Base-by-base conservation (phyloP, 2,113 vertebrate genomes). In the Oryzias woworae region DNA sequence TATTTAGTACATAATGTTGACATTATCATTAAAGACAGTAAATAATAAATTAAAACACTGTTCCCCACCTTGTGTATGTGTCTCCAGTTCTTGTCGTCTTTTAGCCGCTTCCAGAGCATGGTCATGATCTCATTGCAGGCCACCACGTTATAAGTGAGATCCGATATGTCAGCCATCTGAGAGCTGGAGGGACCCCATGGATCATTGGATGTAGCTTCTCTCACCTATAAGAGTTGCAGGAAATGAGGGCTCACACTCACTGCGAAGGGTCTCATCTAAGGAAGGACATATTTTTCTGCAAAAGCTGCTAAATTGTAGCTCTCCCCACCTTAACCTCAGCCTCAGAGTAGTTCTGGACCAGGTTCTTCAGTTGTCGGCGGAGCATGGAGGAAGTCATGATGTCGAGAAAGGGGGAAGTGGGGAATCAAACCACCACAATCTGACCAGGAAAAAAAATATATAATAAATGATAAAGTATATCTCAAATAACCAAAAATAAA, bases 301-400 rank as follows among this genome's bases (percentile, higher is more conserved):
- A 48, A 7, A n/a, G 20, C n/a, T 18, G n/a, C 7, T 20, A 12
- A 18, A 48, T 17, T 48, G 8, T 17, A 48, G 20, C 7, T 44
- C 13, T 0, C n/a, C 77, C 75, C 58, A 96, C 95, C 93, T 96
- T 96, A 75, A 96, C 95, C 90, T 96, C 95, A 0, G 95, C 95
- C 85, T 96, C 95, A 10, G 95, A 96, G 77, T 95, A 96, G 88
- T 96, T 96, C 87, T 96, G 95, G 56, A 96, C 94, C 16, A 96
- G 93, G 85, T 96, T 96, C 80, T 96, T 96, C 82, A 96, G 87
- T 75, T 95, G 94, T 14, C 95, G 85, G 16, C 95, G 90, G 18
- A 96, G 87, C 65, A 95, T 95, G 0, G 95, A 96, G 66, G 94
- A 94, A 17, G 95, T 95, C 95, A 96, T 96, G 85, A 69, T 87